These are phyloP conservation scores for Microctonus aethiopoides DNA, from an alignment of 2,888 invertebrate species.

Conservation along the genomic window DNA sequence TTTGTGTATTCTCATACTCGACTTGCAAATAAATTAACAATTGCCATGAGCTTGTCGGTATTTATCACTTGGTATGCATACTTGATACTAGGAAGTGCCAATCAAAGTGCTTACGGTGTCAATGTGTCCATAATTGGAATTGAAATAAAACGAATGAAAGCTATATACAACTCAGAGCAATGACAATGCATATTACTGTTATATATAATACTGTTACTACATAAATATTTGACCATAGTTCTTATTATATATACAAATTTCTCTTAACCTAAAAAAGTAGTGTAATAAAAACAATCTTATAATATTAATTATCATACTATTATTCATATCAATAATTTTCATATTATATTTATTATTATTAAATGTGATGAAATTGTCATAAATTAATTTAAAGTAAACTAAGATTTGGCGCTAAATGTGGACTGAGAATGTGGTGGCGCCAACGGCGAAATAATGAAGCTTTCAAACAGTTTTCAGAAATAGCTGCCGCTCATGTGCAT, in stretches of 20 bases:
- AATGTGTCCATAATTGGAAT: conserved; percentile 57
- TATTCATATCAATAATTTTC: no score
- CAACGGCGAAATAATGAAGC: neutral
- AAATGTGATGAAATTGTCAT: no score
- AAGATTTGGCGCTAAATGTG: no score
- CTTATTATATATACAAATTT: neutral
- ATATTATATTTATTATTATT: no score
- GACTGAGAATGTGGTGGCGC: no score
- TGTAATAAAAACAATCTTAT: no score
- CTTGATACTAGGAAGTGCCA: conserved; percentile 42
- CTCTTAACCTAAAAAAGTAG: no score
- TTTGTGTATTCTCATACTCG: no score
- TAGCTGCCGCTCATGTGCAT: no score
- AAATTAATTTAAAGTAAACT: no score
- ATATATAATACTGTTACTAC: neutral
- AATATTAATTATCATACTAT: no score
- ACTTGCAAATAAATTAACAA: conserved; percentile 8
- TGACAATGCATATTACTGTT: conserved; percentile 21
- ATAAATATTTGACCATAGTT: neutral
- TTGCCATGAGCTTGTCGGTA: conserved; percentile 21
- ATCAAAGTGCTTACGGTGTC: conserved; percentile 44
- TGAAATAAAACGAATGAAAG: conserved; percentile 46
- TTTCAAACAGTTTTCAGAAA: no score
- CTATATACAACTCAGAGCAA: conserved; percentile 12
- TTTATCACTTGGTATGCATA: conserved; percentile 52